Conservation (phyloP, 2,888 invertebrate genomes). For the Oasisia sp. region DNA sequence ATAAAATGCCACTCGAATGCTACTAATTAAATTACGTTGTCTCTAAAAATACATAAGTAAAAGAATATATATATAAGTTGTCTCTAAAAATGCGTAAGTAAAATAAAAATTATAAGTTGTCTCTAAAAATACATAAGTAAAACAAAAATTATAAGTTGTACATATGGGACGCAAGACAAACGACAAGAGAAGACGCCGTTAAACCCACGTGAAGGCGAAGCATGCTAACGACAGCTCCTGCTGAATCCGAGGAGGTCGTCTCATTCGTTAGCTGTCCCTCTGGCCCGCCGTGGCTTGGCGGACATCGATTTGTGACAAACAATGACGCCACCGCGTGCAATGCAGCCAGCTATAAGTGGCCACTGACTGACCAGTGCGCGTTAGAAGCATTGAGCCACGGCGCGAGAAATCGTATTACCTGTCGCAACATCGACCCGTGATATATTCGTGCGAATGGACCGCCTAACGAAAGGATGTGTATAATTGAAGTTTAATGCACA, state of each 20-base stretch:
- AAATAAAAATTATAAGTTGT: no score
- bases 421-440: background rate
- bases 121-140: no score
- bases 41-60: no score
- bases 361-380: background rate
- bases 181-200: background rate
- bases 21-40: no score
- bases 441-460: background rate
- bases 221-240: background rate
- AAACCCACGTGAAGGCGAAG: background rate
- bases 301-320: background rate
- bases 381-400: background rate
- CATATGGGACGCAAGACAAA: background rate
- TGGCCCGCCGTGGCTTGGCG: background rate
- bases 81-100: no score
- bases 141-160: no score
- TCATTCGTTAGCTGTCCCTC: background rate
- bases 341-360: background rate
- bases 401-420: background rate
- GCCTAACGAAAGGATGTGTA: background rate
- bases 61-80: no score
- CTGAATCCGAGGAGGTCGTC: background rate
- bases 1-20: no score
- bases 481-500: background rate
- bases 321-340: background rate